A percentile compares a stretch with the other conserved stretches of the same genome.
phyloP scores from a whole-genome alignment of 37 sponge, comb jelly and placozoan genomes.

The Geodia barretti region DNA sequence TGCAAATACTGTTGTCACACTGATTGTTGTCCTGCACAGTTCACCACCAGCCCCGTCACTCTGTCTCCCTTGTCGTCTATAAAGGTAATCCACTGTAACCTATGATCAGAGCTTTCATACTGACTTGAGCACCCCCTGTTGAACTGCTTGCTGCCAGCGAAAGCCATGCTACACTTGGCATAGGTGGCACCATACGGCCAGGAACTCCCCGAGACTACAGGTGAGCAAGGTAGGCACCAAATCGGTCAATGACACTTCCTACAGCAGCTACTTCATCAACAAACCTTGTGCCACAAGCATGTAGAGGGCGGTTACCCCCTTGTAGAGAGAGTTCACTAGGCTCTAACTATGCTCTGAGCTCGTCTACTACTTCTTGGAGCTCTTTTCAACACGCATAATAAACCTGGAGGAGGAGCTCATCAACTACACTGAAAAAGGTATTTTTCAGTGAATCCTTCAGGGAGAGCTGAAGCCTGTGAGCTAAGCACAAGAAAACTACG shows the following conservation, averaged over 20 bases:
- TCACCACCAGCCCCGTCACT: too few relatives aligned
- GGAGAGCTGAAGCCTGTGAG: slow-evolving; percentile 54
- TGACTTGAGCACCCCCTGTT: too few relatives aligned
- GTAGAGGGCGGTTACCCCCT: slow-evolving; percentile 40
- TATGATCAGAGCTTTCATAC: too few relatives aligned
- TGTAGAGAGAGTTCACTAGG: slow-evolving; percentile 22
- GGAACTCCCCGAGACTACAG: too few relatives aligned
- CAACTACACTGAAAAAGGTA: slow-evolving; percentile 38
- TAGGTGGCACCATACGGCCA: too few relatives aligned
- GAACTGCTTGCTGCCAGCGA: too few relatives aligned
- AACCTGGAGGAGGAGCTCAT: slow-evolving; percentile 36
- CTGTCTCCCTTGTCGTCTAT: too few relatives aligned
- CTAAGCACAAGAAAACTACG: slow-evolving; percentile 61
- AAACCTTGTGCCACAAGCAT: slow-evolving; percentile 49
- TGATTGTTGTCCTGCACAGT: too few relatives aligned
- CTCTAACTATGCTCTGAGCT: slow-evolving; percentile 38
- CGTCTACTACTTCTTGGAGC: slow-evolving; percentile 26
- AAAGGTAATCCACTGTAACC: too few relatives aligned
- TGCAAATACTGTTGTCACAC: too few relatives aligned
- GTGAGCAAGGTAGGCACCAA: slow-evolving; percentile 49
- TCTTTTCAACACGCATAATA: slow-evolving; percentile 49
- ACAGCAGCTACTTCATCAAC: too few relatives aligned
- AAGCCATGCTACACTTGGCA: too few relatives aligned
- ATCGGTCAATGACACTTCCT: slow-evolving; percentile 29
- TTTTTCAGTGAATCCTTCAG: slow-evolving; percentile 58